Evolutionary conservation across 2,888 invertebrate species (phyloP), one percentile per base, ranked within the genome.

Genomic region (Patella depressa): DNA sequence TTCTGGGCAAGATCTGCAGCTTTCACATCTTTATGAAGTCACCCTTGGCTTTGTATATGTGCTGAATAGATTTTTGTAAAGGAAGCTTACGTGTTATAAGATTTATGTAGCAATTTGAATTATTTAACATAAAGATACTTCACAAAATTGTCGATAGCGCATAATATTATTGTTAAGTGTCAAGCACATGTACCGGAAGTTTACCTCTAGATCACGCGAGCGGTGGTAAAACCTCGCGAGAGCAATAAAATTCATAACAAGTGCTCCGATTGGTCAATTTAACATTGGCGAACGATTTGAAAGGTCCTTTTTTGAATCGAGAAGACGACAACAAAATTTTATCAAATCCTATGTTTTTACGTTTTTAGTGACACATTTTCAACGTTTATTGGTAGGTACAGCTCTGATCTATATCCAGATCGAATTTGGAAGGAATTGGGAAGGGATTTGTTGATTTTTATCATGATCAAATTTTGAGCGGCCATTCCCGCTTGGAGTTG

Each of bases 271-370:
- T 77, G 77, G 77, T 54, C 53, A 15, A 53, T 55, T 3, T 5
- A 34, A 15, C 29, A 29, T 17, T 77, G 77, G 73, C 77, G 77
- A 71, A 73, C 55, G 73, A 77, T 77, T 77, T 70, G 77, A 77
- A 77, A 71, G 57, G 19, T 54, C 12, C 19, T 24, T 24, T 12
- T 65, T 65, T 65, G 65, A 65, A 24, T n/a, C 65, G 12, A 65
- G 19, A 65, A 45, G 11, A 65, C 19, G 12, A 19, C 11, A 65
- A 65, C 11, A 24, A 19, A 9, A 19, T 65, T 65, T 65, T 65
- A 65, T 65, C 65, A 65, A 65, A 65, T 2, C 14, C 65, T 24
- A 19, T 11, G 19, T 65, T 65, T 11, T 14, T 24, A 12, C 11
- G 1, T 12, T 9, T 24, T 65, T 65, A 12, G 65, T 9, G 65